Conservation (phyloP, 2,888 invertebrate genomes). For the Gnatocerus cornutus region DNA sequence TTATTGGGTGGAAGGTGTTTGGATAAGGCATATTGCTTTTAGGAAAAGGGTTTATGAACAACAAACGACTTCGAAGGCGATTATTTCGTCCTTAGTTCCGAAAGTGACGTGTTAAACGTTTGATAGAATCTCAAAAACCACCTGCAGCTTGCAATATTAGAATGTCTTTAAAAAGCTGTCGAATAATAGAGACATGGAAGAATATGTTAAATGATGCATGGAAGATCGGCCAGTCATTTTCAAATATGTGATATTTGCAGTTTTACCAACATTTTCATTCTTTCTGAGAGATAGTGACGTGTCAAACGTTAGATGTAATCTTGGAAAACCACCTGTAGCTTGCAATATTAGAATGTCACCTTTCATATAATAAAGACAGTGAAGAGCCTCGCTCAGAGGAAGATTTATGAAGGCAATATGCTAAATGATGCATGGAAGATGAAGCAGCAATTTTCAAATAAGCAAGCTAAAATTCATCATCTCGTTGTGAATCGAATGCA, state of each 20-base stretch:
- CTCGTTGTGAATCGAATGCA: neutral
- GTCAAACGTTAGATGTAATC: conserved; percentile 21
- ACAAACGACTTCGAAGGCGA: conserved; percentile 19
- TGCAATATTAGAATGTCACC: neutral
- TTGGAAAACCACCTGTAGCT: neutral
- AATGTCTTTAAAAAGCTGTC: neutral
- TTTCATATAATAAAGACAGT: too few relatives aligned
- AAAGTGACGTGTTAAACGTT: conserved; percentile 21
- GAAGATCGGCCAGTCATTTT: neutral
- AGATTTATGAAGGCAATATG: conserved; percentile 15
- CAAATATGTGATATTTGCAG: too few relatives aligned
- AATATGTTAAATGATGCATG: conserved; percentile 19
- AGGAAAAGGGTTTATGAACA: conserved; percentile 34
- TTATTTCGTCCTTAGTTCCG: conserved; percentile 1
- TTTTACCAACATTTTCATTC: too few relatives aligned
- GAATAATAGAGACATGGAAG: neutral
- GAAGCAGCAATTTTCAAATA: conserved; percentile 7
- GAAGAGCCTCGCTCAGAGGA: neutral
- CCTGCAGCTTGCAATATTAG: neutral
- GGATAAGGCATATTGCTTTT: conserved; percentile 50
- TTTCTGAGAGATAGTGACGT: conserved; percentile 12
- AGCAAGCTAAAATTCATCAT: conserved; percentile 8
- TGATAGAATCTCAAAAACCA: conserved; percentile 13
- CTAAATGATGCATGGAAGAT: conserved; percentile 17
- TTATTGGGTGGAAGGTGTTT: conserved; percentile 52